These are phyloP conservation scores for Eumeta japonica DNA, from an alignment of 1,140 invertebrate genomes.

Conservation along the genomic window DNA sequence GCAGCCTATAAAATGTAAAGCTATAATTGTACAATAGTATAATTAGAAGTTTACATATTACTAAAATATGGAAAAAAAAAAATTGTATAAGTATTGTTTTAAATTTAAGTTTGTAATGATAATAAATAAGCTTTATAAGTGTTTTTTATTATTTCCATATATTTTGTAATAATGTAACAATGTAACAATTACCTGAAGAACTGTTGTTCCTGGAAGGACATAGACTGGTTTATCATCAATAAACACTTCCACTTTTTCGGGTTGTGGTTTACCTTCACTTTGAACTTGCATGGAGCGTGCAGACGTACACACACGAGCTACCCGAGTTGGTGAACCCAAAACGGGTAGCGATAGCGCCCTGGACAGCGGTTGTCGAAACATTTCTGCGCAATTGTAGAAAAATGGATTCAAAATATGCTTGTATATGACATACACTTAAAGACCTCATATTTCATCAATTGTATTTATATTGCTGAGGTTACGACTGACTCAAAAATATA, in stretches of 20 bases:
- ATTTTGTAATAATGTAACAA: too few species aligned
- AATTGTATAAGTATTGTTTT: constrained; percentile 1
- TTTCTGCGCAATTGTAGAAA: too few species aligned
- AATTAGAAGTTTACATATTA: constrained; percentile 1
- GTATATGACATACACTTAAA: constrained; percentile 2
- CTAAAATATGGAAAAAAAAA: constrained; percentile 73
- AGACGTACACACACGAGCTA: constrained; percentile 21
- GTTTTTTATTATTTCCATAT: background rate
- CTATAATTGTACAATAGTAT: constrained; percentile 3
- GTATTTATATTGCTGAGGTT: too few species aligned
- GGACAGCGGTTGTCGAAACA: constrained; percentile 61
- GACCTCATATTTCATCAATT: too few species aligned
- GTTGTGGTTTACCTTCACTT: too few species aligned
- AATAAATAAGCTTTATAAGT: background rate
- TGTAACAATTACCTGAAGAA: constrained; percentile 93
- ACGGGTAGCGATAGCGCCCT: constrained; percentile 42
- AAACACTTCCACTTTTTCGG: constrained; percentile 92
- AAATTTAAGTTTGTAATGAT: background rate
- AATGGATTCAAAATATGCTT: too few species aligned
- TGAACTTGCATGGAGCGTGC: too few species aligned
- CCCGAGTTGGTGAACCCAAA: constrained; percentile 35
- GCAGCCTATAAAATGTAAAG: constrained; percentile 75
- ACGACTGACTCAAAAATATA: too few species aligned
- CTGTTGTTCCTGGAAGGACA: constrained; percentile 95
- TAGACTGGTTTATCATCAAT: constrained; percentile 95